Conservation (phyloP, 2,888 invertebrate genomes). For the Miltochrista miniata region DNA sequence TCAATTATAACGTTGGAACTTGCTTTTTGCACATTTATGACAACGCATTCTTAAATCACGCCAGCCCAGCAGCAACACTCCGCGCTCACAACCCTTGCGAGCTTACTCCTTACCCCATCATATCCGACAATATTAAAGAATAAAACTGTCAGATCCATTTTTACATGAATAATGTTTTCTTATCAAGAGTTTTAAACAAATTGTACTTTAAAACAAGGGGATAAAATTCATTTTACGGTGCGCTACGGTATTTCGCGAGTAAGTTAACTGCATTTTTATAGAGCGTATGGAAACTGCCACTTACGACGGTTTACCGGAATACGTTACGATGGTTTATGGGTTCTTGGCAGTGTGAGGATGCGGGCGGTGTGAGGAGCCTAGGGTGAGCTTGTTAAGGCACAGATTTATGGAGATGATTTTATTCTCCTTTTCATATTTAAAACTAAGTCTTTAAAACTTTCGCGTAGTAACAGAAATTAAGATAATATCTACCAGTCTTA, state of each 20-base stretch:
- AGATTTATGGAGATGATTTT: conserved; percentile 9
- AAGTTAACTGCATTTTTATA: conserved; percentile 50
- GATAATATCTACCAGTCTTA: too few relatives aligned
- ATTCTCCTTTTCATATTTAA: too few relatives aligned
- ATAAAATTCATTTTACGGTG: conserved; percentile 16
- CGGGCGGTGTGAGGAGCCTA: conserved; percentile 13
- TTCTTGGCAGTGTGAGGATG: conserved; percentile 42
- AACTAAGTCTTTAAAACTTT: too few relatives aligned
- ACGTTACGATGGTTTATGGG: conserved; percentile 40
- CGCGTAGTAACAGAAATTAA: too few relatives aligned
- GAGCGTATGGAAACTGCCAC: conserved; percentile 56
- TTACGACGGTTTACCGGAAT: conserved; percentile 43
- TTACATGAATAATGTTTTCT: conserved; percentile 68
- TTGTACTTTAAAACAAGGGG: not conserved
- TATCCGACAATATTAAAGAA: conserved; percentile 61
- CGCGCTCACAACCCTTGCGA: conserved; percentile 1
- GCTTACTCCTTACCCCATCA: conserved; percentile 18
- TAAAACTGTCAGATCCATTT: conserved; percentile 75
- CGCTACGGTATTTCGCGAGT: conserved; percentile 12
- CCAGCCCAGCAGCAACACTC: not conserved
- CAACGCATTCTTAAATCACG: not conserved
- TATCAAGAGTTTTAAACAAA: conserved; percentile 25
- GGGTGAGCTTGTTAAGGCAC: conserved; percentile 8
- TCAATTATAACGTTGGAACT: too few relatives aligned
- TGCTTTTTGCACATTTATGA: not conserved